Percentiles rank a stretch among this genome's conserved stretches.
Evolutionary conservation across 2,113 vertebrate species (phyloP).

Genomic region (Siniperca chuatsi): DNA sequence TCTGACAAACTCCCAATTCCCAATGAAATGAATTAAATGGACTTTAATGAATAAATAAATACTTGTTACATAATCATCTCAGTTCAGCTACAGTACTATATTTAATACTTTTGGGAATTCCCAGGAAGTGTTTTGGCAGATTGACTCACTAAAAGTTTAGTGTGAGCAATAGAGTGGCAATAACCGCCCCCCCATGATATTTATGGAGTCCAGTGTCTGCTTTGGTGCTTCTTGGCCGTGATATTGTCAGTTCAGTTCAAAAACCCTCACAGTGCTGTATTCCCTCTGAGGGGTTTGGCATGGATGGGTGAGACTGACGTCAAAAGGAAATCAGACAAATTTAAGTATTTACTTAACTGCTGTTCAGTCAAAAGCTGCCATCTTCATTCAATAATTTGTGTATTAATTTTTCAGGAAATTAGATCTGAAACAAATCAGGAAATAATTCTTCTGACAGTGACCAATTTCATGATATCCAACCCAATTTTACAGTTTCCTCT

Average conservation of each 20-base stretch:
- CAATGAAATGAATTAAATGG: slow-evolving; percentile 28
- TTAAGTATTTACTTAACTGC: not conserved
- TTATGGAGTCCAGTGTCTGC: slow-evolving; percentile 35
- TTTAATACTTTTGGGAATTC: slow-evolving; percentile 28
- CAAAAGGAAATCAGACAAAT: not conserved
- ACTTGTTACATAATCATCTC: slow-evolving; percentile 18
- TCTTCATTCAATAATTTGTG: not conserved
- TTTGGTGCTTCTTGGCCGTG: slow-evolving; percentile 44
- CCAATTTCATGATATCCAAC: not conserved
- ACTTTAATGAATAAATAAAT: slow-evolving; percentile 52
- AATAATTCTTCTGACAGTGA: not conserved
- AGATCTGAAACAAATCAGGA: not conserved
- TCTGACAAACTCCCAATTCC: slow-evolving; percentile 36
- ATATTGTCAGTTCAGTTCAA: slow-evolving; percentile 20
- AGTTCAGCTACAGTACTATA: slow-evolving; percentile 3
- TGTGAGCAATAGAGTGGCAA: not conserved
- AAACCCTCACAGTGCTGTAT: not conserved
- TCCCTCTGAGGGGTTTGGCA: not conserved
- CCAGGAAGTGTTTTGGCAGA: slow-evolving; percentile 35
- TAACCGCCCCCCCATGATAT: not conserved
- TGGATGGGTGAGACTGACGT: not conserved
- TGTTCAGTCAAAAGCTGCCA: not conserved
- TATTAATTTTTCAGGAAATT: not conserved
- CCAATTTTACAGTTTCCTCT: too few relatives aligned
- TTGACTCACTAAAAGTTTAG: slow-evolving; percentile 19